Evolutionary conservation across 2,797 vertebrate genomes (phyloP).

Genomic region (Coccyzus lansbergi): DNA sequence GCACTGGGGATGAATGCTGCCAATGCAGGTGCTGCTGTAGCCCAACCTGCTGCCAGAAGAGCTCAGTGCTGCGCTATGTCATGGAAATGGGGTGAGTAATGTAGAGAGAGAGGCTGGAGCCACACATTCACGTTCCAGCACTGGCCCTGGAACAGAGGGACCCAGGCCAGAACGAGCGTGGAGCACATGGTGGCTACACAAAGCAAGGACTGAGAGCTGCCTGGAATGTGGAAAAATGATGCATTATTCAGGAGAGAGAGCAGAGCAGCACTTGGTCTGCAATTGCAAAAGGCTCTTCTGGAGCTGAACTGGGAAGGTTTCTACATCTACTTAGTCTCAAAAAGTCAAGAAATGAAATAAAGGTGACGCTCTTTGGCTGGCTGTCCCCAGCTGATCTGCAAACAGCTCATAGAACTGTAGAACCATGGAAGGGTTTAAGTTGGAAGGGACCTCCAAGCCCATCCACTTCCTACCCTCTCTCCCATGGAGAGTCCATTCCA

Average conservation of each 20-base stretch:
- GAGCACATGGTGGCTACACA: background rate
- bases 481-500: too few species aligned
- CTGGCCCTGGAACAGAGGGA: background rate
- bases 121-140: background rate
- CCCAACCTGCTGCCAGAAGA: background rate
- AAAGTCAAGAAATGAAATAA: background rate
- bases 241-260: background rate
- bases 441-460: too few species aligned
- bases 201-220: background rate
- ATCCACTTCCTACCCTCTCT: too few species aligned
- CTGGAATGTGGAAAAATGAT: background rate
- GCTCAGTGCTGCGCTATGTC: background rate
- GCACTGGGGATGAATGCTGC: accelerated
- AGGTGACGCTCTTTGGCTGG: too few species aligned
- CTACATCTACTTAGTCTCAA: accelerated
- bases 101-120: too few species aligned
- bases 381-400: too few species aligned
- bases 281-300: background rate
- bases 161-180: accelerated
- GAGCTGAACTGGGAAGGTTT: background rate
- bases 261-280: background rate
- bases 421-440: too few species aligned
- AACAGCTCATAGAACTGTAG: too few species aligned
- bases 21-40: background rate
- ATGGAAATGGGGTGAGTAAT: background rate